Evolutionary conservation across 2,888 invertebrate genomes (phyloP).

Genomic region (Synergus laeviventris): DNA sequence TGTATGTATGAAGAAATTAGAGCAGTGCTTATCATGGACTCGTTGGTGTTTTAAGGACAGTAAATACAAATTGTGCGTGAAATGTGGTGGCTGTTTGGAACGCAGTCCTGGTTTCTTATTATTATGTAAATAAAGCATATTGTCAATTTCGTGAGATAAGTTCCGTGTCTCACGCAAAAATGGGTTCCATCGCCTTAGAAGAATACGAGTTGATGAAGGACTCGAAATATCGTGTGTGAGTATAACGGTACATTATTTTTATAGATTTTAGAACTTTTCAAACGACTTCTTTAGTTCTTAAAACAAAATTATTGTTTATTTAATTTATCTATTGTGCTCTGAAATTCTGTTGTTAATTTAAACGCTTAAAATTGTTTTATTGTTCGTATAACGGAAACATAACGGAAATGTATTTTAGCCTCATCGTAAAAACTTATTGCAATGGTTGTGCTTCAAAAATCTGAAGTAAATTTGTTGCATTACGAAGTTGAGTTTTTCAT

Average conservation of each 20-base stretch:
- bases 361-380: no score
- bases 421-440: no score
- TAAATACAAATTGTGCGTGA: background rate
- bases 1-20: conserved; percentile 1
- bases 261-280: background rate
- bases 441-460: no score
- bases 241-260: conserved; percentile 47
- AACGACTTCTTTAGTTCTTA: no score
- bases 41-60: background rate
- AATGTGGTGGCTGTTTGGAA: background rate
- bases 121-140: conserved; percentile 43
- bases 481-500: no score
- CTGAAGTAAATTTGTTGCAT: no score
- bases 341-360: no score
- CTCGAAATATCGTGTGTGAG: conserved; percentile 86
- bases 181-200: conserved; percentile 81
- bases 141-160: background rate
- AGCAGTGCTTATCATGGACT: background rate
- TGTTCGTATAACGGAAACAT: no score
- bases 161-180: conserved; percentile 55
- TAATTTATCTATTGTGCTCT: no score
- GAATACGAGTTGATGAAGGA: conserved; percentile 89
- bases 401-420: no score
- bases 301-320: no score
- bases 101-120: conserved; percentile 1